Base-by-base conservation (phyloP, 2,888 invertebrate genomes). In the Leucania comma region DNA sequence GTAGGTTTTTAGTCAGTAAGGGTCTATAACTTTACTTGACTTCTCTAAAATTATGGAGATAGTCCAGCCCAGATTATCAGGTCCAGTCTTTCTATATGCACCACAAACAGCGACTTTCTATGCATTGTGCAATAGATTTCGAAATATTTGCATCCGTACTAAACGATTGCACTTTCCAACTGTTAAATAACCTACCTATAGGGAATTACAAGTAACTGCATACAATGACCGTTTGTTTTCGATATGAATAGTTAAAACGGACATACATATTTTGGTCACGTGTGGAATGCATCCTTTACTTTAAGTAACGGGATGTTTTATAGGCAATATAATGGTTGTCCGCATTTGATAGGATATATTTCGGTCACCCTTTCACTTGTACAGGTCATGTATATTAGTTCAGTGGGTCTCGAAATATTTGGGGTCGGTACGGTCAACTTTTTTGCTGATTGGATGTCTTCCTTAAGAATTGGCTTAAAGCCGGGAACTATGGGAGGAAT, bases 261-360 rank as follows among this genome's bases (percentile, higher is more conserved):
- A 76, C 61, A 86, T 90, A 86, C 63, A 81, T 73, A 92, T 87
- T 89, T 90, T 82, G 81, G 83, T 92, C 93, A 93, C 93, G 93
- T 91, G 86, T 81, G 53, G 78, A 91, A 88, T 88, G 90, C 90
- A 91, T 92, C 92, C 92, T 93, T 91, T 89, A 90, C 91, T 86
- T 82, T 89, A 90, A 90, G 66, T 93, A 93, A 93, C 93, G 93
- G 93, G 82, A 87, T 80, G 75, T 88, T 83, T 89, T 88, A 91
- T 90, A 82, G 88, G 86, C 85, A 81, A 84, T 81, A 88, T 88
- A 78, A 85, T 83, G 61, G 73, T 66, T 78, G 83, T 75, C 74
- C 80, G 78, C 81, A 83, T 90, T 89, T 85, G 85, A 88, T 85
- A 75, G 85, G 51, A 80, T 87, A 87, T 89, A 88, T 89, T 91